Conservation (phyloP, 2,888 invertebrate species). For the Cepaea hortensis region DNA sequence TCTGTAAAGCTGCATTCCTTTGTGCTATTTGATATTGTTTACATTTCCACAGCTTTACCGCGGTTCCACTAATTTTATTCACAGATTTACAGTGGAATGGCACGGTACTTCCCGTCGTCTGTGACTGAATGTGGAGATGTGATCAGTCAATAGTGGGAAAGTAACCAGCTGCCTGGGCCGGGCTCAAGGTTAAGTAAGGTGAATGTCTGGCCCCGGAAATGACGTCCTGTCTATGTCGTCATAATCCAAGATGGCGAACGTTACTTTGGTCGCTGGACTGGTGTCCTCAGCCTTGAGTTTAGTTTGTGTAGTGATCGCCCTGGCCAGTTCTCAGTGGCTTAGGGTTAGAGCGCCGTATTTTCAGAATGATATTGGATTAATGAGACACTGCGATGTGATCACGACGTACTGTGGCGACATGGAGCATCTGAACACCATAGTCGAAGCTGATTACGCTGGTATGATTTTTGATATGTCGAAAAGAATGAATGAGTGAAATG, state of each 20-base stretch:
- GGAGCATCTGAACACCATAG: conserved; percentile 49
- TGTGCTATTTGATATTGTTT: too few species aligned
- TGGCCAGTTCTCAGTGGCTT: conserved; percentile 47
- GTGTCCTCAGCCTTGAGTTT: conserved; percentile 31
- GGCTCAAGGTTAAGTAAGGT: too few species aligned
- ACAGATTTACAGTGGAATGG: too few species aligned
- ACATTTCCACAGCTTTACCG: too few species aligned
- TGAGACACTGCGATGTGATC: conserved; percentile 53
- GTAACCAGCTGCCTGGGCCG: too few species aligned
- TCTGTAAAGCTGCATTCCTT: too few species aligned
- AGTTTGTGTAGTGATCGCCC: conserved; percentile 26
- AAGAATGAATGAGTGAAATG: neutral
- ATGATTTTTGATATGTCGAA: conserved; percentile 17
- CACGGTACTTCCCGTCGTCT: too few species aligned
- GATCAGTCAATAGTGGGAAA: too few species aligned
- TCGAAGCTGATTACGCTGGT: conserved; percentile 53
- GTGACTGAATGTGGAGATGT: too few species aligned
- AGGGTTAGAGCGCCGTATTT: conserved; percentile 17
- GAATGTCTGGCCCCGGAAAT: too few species aligned
- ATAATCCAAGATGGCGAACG: conserved; percentile 40
- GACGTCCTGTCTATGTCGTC: neutral
- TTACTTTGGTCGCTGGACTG: conserved; percentile 36
- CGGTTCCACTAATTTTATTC: too few species aligned
- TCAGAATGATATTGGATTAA: conserved; percentile 52
- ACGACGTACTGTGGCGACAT: conserved; percentile 53